These are phyloP conservation scores for Theodoxus fluviatilis DNA, from an alignment of 2,888 invertebrate species.

Conservation along the genomic window DNA sequence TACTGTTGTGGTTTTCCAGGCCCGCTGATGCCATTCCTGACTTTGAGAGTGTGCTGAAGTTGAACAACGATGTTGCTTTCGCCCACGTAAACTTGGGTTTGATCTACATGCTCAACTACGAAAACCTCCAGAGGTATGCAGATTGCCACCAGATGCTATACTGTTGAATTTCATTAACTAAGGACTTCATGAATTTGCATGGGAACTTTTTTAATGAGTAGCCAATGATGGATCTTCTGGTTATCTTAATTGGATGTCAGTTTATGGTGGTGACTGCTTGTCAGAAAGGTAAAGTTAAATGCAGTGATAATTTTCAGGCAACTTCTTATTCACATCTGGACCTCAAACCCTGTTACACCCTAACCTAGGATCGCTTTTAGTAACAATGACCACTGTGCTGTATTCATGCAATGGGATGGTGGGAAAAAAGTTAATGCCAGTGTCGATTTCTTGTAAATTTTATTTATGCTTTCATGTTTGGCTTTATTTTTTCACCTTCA, in stretches of 20 bases:
- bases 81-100: conserved; percentile 65
- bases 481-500: conserved; percentile 34
- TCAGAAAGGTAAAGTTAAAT: too few relatives aligned
- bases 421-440: not conserved
- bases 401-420: not conserved
- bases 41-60: conserved; percentile 62
- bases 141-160: too few relatives aligned
- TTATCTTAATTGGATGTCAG: too few relatives aligned
- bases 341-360: too few relatives aligned
- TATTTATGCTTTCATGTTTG: not conserved
- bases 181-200: too few relatives aligned
- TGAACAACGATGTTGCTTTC: conserved; percentile 61
- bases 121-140: conserved; percentile 59
- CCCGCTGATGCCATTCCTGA: conserved; percentile 64
- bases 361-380: not conserved
- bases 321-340: not conserved
- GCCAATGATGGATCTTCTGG: too few relatives aligned
- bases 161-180: too few relatives aligned
- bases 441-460: not conserved
- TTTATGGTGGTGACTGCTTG: too few relatives aligned
- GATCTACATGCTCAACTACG: conserved; percentile 60
- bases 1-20: conserved; percentile 36
- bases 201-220: too few relatives aligned
- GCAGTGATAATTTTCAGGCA: not conserved
- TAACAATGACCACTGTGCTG: not conserved